Evolutionary conservation across 2,113 vertebrate genomes (phyloP).

Genomic region (Platichthys stellatus): DNA sequence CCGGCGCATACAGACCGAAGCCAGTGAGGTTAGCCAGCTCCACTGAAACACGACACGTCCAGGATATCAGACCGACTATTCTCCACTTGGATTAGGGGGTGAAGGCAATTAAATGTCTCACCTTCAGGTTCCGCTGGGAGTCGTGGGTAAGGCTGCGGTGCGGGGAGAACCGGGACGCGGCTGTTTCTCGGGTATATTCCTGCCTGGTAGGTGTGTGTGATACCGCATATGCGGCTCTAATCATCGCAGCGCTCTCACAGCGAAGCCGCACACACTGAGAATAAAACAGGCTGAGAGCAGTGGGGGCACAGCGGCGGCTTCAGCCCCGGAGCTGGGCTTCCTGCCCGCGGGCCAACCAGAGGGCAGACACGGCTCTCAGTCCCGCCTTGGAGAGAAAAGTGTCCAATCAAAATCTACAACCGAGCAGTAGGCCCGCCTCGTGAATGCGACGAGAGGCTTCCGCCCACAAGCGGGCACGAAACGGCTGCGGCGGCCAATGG

Average conservation of each 20-base stretch:
- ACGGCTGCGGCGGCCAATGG: conserved; percentile 59
- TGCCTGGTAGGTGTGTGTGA: conserved; percentile 74
- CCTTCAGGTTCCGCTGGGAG: conserved; percentile 75
- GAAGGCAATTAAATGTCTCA: conserved; percentile 73
- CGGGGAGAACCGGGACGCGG: conserved; percentile 47
- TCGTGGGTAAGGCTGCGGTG: conserved; percentile 60
- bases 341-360: conserved; percentile 67
- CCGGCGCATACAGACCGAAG: conserved; percentile 69
- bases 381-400: conserved; percentile 16
- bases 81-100: conserved; percentile 67
- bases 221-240: conserved; percentile 85
- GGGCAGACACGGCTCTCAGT: neutral
- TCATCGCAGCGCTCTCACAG: conserved; percentile 78
- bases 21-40: conserved; percentile 73
- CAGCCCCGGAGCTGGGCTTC: conserved; percentile 56
- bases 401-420: conserved; percentile 65
- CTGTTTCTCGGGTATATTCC: conserved; percentile 62
- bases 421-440: conserved; percentile 64
- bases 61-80: conserved; percentile 66
- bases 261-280: conserved; percentile 79
- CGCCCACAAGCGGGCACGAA: conserved; percentile 67
- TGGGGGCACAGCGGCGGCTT: conserved; percentile 75
- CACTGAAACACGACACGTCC: conserved; percentile 75
- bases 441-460: conserved; percentile 46
- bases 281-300: conserved; percentile 70